Conservation (phyloP, 2,888 invertebrate species). For the Chrysina gloriosa region DNA sequence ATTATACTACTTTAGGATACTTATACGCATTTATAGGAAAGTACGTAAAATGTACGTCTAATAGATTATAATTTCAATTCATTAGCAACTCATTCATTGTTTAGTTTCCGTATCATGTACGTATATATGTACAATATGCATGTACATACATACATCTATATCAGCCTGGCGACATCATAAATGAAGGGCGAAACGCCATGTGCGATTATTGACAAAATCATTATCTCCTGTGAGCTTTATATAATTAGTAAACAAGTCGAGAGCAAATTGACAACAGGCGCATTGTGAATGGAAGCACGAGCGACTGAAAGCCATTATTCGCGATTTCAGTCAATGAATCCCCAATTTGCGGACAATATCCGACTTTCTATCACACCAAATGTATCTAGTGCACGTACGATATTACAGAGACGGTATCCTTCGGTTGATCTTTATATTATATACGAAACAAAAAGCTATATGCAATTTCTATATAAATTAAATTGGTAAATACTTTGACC, state of each 20-base stretch:
- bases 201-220: constrained; percentile 10
- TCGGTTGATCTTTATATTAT: constrained; percentile 8
- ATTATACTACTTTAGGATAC: too few species aligned
- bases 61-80: too few species aligned
- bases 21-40: too few species aligned
- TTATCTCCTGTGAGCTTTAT: background rate
- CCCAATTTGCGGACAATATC: constrained; percentile 13
- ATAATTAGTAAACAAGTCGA: background rate
- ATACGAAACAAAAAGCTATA: too few species aligned
- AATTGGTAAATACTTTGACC: too few species aligned
- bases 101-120: too few species aligned
- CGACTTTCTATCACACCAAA: background rate
- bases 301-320: background rate
- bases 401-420: background rate
- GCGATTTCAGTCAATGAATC: constrained; percentile 2
- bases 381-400: background rate
- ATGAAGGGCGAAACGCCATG: background rate
- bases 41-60: too few species aligned
- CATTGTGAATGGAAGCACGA: background rate
- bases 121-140: too few species aligned
- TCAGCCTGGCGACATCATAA: background rate
- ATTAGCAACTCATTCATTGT: too few species aligned
- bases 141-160: background rate
- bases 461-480: too few species aligned
- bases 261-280: constrained; percentile 4